These are phyloP conservation scores for Mola mola DNA, from an alignment of 2,113 vertebrate genomes.

Conservation along the genomic window DNA sequence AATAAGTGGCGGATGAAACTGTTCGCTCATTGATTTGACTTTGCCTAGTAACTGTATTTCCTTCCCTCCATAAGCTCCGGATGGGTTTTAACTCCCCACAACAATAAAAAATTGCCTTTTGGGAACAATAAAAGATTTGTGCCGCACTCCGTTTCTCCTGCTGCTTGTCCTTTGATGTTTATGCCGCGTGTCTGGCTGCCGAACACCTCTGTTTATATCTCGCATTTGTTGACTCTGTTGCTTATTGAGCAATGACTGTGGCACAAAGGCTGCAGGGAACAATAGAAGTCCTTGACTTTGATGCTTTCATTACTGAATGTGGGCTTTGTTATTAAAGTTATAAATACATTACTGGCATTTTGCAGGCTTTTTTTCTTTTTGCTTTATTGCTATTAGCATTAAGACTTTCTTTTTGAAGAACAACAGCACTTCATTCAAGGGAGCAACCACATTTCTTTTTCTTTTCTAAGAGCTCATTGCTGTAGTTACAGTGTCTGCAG, in stretches of 20 bases:
- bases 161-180: constrained; percentile 73
- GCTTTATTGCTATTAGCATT: constrained; percentile 65
- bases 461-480: constrained; percentile 43
- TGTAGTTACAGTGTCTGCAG: constrained; percentile 61
- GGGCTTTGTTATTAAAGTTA: constrained; percentile 68
- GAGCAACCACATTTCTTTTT: constrained; percentile 58
- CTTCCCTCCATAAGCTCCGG: constrained; percentile 53
- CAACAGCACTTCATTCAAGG: constrained; percentile 59
- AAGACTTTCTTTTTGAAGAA: constrained; percentile 60
- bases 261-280: constrained; percentile 68
- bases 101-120: constrained; percentile 64
- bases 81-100: constrained; percentile 59
- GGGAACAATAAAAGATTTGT: constrained; percentile 69
- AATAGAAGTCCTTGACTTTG: constrained; percentile 67
- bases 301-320: constrained; percentile 74
- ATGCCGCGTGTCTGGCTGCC: constrained; percentile 48
- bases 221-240: constrained; percentile 75
- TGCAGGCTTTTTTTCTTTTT: constrained; percentile 48
- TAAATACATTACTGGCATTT: constrained; percentile 68
- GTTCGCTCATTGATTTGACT: constrained; percentile 56
- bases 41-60: constrained; percentile 56
- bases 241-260: constrained; percentile 74
- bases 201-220: constrained; percentile 70
- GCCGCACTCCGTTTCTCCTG: constrained; percentile 54
- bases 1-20: constrained; percentile 56